phyloP scores from a whole-genome alignment of 2,113 vertebrate species.

The Dipodomys spectabilis region DNA sequence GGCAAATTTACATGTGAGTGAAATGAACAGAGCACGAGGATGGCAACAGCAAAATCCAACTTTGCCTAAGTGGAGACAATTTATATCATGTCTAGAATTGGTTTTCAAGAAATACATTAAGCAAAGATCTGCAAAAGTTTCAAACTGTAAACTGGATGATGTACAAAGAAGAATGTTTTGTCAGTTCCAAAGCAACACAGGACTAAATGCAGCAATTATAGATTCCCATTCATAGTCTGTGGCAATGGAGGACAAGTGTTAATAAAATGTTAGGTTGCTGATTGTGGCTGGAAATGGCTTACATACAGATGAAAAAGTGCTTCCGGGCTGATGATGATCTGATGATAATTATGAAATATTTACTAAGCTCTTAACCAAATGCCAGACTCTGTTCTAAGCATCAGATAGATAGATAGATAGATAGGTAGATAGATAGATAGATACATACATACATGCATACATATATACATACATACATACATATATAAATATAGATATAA shows the following conservation, averaged over 20 bases:
- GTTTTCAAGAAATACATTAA: slow-evolving; percentile 6
- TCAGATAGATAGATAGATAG: no score
- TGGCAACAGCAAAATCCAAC: background rate
- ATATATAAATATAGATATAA: no score
- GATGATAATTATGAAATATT: background rate
- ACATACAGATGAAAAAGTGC: background rate
- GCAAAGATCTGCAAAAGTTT: slow-evolving; percentile 4
- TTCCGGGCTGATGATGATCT: background rate
- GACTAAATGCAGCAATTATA: background rate
- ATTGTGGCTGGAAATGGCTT: background rate
- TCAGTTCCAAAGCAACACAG: background rate
- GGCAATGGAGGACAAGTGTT: background rate
- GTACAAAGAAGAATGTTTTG: background rate
- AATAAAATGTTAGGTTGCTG: background rate
- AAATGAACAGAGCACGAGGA: slow-evolving; percentile 14
- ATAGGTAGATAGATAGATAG: no score
- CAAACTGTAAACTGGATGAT: background rate
- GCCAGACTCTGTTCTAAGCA: background rate
- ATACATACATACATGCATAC: no score
- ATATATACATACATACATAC: no score
- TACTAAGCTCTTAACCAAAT: slow-evolving; percentile 2
- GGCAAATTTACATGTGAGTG: background rate
- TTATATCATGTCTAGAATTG: background rate
- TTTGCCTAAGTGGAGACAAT: background rate
- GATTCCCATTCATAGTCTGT: background rate